Evolutionary conservation across 2,888 invertebrate genomes (phyloP), one percentile per base, ranked within the genome.

Genomic region (Desoria tigrina): DNA sequence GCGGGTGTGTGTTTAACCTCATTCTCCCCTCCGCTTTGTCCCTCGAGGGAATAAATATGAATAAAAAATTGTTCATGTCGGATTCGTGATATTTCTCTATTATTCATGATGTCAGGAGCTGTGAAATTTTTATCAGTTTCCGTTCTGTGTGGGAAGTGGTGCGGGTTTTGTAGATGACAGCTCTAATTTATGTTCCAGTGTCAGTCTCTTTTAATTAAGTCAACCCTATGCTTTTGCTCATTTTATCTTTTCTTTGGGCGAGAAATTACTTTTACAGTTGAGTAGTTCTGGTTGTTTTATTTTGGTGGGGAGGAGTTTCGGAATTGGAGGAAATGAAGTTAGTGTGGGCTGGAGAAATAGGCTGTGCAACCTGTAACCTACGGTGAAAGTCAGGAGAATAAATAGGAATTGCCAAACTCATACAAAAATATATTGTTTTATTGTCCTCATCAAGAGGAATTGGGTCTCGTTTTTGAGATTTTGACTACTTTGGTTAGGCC

Each of bases 91-190:
- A 51, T 21, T 11, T 7, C 26, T 51, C 51, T 51, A 51, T 51
- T 51, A 24, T 26, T 51, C 51, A 51, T 45, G 45, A 21, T 51
- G 51, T 51, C 51, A 24, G 16, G 26, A 51, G 51, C 51, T 51
- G 51, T 51, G 51, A 51, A 51, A 51, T 51, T 51, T 23, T 51
- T 51, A 51, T 51, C 51, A 49, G 49, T 11, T 49, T 51, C 16
- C 4, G 11, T 18, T 21, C 18, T 24, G 21, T 14, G 51, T 51
- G 24, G 51, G 3, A 51, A 45, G 16, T 18, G n/a, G 6, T 4
- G 51, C 3, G 26, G 23, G 51, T 24, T 51, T 51, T 6, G 4
- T 23, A 16, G 51, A 51, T 51, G 51, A 51, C 51, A 26, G 51
- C 6, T 51, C 51, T 51, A 51, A 51, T 51, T 51, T 51, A 51